Percentiles rank a stretch among this genome's conserved stretches.
Evolutionary conservation across 2,797 vertebrate species (phyloP).

Genomic region (Vireo griseus): DNA sequence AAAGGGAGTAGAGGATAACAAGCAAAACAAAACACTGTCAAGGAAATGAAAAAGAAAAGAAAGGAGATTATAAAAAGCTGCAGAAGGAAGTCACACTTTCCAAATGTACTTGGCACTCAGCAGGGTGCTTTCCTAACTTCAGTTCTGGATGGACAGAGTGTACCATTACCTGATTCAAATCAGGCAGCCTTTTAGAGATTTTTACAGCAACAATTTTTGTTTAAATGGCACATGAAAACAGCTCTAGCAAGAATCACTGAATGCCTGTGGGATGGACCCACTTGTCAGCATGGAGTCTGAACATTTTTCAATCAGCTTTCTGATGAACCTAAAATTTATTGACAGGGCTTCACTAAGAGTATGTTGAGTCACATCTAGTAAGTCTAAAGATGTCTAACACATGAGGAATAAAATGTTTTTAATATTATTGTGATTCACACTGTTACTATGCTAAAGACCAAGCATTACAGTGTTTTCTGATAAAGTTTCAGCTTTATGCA

Average conservation of each 20-base stretch:
- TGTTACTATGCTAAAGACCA: background rate
- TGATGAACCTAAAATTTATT: background rate
- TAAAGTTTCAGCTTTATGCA: background rate
- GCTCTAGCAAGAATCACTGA: background rate
- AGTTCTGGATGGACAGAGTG: background rate
- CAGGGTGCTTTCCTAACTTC: background rate
- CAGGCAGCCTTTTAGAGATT: background rate
- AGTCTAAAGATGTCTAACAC: background rate
- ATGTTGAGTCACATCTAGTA: background rate
- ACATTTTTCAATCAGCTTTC: background rate
- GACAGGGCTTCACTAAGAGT: background rate
- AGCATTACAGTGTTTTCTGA: background rate
- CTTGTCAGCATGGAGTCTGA: background rate
- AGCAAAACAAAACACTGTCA: background rate
- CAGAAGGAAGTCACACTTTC: background rate
- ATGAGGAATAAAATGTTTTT: background rate
- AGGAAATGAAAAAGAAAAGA: background rate
- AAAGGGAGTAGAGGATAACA: background rate
- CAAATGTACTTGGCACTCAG: background rate
- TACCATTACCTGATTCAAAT: background rate
- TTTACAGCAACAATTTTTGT: background rate
- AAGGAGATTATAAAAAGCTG: background rate
- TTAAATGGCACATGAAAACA: background rate
- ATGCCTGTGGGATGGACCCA: background rate
- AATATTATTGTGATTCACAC: background rate